Conservation (phyloP, 2,888 invertebrate genomes). For the Xestia xanthographa region DNA sequence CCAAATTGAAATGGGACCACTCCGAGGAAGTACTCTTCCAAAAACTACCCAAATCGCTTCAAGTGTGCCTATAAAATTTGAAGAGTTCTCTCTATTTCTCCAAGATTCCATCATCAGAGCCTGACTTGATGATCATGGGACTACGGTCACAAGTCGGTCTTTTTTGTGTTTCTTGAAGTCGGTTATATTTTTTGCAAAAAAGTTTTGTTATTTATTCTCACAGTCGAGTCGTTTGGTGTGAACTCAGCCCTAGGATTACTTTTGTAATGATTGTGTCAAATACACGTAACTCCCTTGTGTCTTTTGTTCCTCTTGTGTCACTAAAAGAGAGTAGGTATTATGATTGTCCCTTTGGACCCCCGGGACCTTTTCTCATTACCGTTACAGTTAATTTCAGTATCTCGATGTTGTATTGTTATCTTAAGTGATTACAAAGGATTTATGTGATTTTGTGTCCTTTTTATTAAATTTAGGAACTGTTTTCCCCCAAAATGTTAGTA, state of each 20-base stretch:
- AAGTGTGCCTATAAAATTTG: no score
- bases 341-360: conserved; percentile 6
- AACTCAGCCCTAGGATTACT: conserved; percentile 5
- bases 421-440: conserved; percentile 27
- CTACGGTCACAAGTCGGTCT: no score
- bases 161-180: no score
- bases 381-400: conserved; percentile 22
- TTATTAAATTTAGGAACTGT: background rate
- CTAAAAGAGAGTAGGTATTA: conserved; percentile 26
- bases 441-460: background rate
- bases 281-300: conserved; percentile 28
- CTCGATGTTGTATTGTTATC: conserved; percentile 26
- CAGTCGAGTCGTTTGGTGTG: background rate
- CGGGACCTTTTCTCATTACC: conserved; percentile 33
- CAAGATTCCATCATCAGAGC: no score
- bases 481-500: background rate
- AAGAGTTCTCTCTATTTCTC: no score
- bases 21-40: no score
- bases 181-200: no score
- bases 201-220: background rate
- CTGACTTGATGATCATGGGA: no score
- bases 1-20: no score
- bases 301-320: background rate
- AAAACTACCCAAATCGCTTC: no score
- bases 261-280: conserved; percentile 31